Percentiles rank a stretch among this genome's conserved stretches.
Evolutionary conservation across 2,797 vertebrate genomes (phyloP).

Genomic region (Columba guinea): DNA sequence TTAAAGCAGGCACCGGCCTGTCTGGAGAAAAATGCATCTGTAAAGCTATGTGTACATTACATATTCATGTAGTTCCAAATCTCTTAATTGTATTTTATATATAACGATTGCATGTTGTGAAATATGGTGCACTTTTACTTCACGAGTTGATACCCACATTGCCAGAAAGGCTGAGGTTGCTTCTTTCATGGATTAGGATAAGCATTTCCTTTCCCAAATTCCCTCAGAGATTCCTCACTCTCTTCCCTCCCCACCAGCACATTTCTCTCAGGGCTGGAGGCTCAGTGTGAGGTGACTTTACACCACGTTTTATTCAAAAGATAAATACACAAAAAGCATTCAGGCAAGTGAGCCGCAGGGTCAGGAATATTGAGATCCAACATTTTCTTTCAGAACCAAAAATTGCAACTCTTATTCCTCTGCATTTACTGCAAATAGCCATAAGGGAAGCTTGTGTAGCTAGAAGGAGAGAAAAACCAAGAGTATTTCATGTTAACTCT

Average conservation of each 20-base stretch:
- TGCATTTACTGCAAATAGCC: background rate
- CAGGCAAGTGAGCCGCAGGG: background rate
- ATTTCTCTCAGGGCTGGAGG: background rate
- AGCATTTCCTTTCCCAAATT: background rate
- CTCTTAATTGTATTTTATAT: slow-evolving; percentile 70
- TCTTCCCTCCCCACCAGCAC: background rate
- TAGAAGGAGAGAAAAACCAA: background rate
- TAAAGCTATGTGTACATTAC: slow-evolving; percentile 62
- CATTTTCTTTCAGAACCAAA: slow-evolving; percentile 10
- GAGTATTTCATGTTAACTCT: slow-evolving; percentile 6
- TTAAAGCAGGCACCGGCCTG: slow-evolving; percentile 76
- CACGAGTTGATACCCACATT: background rate
- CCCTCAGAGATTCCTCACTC: background rate
- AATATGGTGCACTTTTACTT: slow-evolving; percentile 20
- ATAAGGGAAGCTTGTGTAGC: background rate
- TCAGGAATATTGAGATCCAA: background rate
- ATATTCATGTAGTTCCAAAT: slow-evolving; percentile 56
- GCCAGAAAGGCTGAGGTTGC: background rate
- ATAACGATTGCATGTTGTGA: slow-evolving; percentile 37
- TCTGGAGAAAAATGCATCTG: slow-evolving; percentile 67
- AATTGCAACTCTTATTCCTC: background rate
- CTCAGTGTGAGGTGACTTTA: background rate
- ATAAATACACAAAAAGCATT: background rate
- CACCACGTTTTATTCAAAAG: background rate
- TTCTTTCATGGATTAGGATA: background rate